Evolutionary conservation across 1,140 invertebrate genomes (phyloP), one percentile per base, ranked within the genome.

Genomic region (Odontomachus brunneus): DNA sequence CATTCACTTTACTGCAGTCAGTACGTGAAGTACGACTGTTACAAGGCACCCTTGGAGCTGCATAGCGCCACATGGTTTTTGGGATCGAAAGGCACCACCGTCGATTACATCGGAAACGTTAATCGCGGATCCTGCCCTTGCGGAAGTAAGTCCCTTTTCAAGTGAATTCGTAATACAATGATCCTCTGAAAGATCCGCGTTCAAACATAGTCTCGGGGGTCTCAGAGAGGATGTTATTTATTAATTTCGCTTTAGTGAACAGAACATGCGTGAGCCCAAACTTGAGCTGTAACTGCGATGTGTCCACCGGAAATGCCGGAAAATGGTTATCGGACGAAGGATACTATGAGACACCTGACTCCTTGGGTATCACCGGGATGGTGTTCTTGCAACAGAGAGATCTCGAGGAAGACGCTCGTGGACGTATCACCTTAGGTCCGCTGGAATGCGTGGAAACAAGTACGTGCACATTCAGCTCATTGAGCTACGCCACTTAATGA

Each of bases 401-500:
- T 91, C 94, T 98, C 66, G 96, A 96, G 72, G 95, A 96, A 82
- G 96, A 98, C 91, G 97, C 97, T 0, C 96, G 97, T 82, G 98
- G 97, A 1, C 95, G 97, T 85, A 97, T 99, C 12, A 98, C 97
- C 0, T 93, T 99, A 15, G 98, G 98, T 5, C 97, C 98, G 14
- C 94, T 99, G 65, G 97, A 98, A 93, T 99, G 98, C 93, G 98
- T 98, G 62, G 98, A 99, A 95, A 98, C 97, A 78, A 98, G 98
- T 98, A 94, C 95, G 96, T 94, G n/a, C 51, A 76, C 15, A 26
- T 2, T 26, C 0, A 29, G 4, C 26, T 17, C 26, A 0, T 26
- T 14, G 11, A 29, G 11, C 24, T 17, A 4, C 24, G 4, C n/a
- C 24, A 12, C 24, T 60, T 60, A 60, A 3, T 3, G 5, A 3